Evolutionary conservation across 2,113 vertebrate species (phyloP).

Genomic region (Bujurquina vittata): DNA sequence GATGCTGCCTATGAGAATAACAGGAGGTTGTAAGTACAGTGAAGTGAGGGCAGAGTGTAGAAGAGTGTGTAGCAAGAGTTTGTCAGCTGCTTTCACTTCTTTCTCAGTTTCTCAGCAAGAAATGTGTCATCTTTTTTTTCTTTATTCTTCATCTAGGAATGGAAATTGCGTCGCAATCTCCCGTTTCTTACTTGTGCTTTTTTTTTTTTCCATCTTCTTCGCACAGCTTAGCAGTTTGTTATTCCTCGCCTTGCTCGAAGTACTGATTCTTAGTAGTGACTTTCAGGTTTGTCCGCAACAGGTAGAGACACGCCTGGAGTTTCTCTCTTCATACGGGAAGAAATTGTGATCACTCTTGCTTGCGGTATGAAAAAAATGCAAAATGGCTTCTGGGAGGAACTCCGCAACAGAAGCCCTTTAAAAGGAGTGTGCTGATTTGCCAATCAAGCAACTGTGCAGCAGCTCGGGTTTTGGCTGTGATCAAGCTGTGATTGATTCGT

Average conservation of each 20-base stretch:
- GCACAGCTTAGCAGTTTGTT: background rate
- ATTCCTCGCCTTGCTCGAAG: background rate
- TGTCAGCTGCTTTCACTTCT: background rate
- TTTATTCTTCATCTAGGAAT: background rate
- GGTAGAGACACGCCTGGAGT: conserved; percentile 42
- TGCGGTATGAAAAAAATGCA: background rate
- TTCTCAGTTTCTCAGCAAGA: background rate
- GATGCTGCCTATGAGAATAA: background rate
- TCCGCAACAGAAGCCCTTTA: background rate
- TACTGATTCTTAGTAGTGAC: background rate
- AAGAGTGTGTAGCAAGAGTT: background rate
- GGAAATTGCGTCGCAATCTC: background rate
- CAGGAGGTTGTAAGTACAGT: background rate
- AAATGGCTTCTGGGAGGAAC: conserved; percentile 17
- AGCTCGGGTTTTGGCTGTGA: background rate
- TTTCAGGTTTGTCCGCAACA: conserved; percentile 16
- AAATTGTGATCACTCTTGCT: conserved; percentile 8
- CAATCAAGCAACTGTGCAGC: background rate
- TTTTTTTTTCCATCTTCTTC: background rate
- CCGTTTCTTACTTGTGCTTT: background rate
- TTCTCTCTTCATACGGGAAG: background rate
- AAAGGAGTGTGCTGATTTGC: conserved; percentile 4
- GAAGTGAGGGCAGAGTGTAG: background rate
- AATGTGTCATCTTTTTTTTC: background rate
- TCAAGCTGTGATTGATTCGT: background rate